These are phyloP conservation scores for Lomographa bimaculata DNA, from an alignment of 2,888 invertebrate genomes.

Conservation along the genomic window DNA sequence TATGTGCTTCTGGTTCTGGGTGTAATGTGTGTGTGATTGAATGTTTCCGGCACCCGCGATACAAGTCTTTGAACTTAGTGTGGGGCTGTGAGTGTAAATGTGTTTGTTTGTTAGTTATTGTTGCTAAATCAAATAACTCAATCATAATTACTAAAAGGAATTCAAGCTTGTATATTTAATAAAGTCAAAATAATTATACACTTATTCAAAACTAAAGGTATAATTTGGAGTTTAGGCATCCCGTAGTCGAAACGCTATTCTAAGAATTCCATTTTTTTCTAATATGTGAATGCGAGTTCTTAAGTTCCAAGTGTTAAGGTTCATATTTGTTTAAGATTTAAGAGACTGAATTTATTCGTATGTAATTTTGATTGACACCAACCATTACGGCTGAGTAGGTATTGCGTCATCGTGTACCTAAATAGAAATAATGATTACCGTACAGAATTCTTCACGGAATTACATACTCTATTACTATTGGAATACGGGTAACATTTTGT, in stretches of 20 bases:
- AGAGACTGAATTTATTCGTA: slow-evolving; percentile 65
- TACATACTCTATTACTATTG: slow-evolving; percentile 30
- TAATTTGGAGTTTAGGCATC: slow-evolving; percentile 56
- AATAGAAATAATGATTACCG: slow-evolving; percentile 52
- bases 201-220: slow-evolving; percentile 37
- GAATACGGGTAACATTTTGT: slow-evolving; percentile 33
- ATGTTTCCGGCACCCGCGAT: no score
- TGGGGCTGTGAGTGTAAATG: no score
- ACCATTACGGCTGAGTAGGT: slow-evolving; percentile 77
- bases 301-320: slow-evolving; percentile 22
- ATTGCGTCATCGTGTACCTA: slow-evolving; percentile 77
- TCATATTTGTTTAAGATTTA: slow-evolving; percentile 35
- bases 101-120: no score
- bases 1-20: no score
- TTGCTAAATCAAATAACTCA: no score
- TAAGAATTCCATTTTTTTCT: slow-evolving; percentile 51
- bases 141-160: no score
- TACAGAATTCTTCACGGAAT: slow-evolving; percentile 34
- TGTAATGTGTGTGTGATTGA: no score
- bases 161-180: no score
- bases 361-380: slow-evolving; percentile 83
- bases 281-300: slow-evolving; percentile 11
- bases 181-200: slow-evolving; percentile 33
- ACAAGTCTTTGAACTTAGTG: no score
- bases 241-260: slow-evolving; percentile 62